These are phyloP conservation scores for Harpegnathos saltator DNA, from an alignment of 1,140 invertebrate genomes.

Conservation along the genomic window DNA sequence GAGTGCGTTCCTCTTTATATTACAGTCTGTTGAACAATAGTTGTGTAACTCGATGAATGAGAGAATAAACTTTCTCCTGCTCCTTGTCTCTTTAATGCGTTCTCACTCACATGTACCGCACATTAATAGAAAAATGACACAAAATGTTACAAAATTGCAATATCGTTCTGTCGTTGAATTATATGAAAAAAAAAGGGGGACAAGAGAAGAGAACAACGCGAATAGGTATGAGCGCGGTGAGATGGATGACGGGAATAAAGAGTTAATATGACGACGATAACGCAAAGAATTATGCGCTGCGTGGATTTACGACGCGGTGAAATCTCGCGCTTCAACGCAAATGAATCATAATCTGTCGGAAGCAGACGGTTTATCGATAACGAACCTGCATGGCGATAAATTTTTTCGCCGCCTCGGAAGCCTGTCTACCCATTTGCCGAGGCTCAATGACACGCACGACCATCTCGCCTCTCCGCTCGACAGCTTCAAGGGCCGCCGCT, in stretches of 20 bases:
- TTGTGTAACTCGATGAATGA: neutral
- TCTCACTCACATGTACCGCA: neutral
- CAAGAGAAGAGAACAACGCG: neutral
- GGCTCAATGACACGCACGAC: slow-evolving; percentile 96
- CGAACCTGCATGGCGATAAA: slow-evolving; percentile 91
- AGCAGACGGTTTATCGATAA: slow-evolving; percentile 39
- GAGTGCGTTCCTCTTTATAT: slow-evolving; percentile 2
- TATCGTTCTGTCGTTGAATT: neutral
- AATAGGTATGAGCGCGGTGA: too few species aligned
- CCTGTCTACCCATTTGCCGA: slow-evolving; percentile 93
- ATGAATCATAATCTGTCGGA: slow-evolving; percentile 49
- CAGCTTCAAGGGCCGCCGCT: slow-evolving; percentile 95
- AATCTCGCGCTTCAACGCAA: slow-evolving; percentile 8
- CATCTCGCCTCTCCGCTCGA: slow-evolving; percentile 97
- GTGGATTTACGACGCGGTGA: slow-evolving; percentile 27
- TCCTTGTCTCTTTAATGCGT: neutral
- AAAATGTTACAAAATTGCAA: slow-evolving; percentile 18
- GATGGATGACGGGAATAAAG: neutral
- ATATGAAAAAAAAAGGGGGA: neutral
- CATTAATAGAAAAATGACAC: neutral
- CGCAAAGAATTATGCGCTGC: neutral
- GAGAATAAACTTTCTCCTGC: neutral
- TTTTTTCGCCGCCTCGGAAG: slow-evolving; percentile 93
- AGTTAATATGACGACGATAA: neutral
- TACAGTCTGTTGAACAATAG: neutral